Conservation (phyloP, 2,113 vertebrate genomes). For the Nerophis ophidion region DNA sequence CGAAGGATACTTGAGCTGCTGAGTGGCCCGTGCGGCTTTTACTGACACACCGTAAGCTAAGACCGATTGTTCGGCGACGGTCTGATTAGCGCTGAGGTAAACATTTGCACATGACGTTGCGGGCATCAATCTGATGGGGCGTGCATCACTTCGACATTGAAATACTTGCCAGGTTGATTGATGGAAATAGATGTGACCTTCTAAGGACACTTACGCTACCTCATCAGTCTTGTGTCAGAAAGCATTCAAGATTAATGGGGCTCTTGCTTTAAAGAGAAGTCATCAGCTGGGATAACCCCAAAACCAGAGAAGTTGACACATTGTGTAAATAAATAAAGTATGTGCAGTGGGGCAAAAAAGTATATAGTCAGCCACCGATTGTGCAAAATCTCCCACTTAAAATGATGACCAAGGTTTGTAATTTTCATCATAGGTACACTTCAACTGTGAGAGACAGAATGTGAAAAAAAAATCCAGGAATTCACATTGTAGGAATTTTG, state of each 20-base stretch:
- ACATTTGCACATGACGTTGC: slow-evolving; percentile 27
- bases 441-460: too few species aligned
- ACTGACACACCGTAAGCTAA: slow-evolving; percentile 38
- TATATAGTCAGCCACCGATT: too few species aligned
- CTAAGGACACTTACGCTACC: not conserved
- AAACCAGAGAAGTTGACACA: too few species aligned
- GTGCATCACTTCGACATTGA: slow-evolving; percentile 1
- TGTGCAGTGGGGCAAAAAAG: too few species aligned
- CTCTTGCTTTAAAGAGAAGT: not conserved
- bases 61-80: slow-evolving; percentile 31
- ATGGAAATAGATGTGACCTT: not conserved
- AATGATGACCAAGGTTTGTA: too few species aligned
- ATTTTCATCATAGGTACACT: too few species aligned
- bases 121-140: slow-evolving; percentile 1
- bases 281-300: not conserved
- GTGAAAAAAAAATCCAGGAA: too few species aligned
- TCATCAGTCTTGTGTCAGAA: not conserved
- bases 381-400: too few species aligned
- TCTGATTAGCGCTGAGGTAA: slow-evolving; percentile 29
- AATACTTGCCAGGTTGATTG: not conserved
- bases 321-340: too few species aligned
- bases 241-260: not conserved
- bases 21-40: slow-evolving; percentile 37
- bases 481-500: too few species aligned
- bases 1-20: slow-evolving; percentile 52